phyloP scores from a whole-genome alignment of 2,888 invertebrate genomes.

The Gymnoscelis rufifasciata region DNA sequence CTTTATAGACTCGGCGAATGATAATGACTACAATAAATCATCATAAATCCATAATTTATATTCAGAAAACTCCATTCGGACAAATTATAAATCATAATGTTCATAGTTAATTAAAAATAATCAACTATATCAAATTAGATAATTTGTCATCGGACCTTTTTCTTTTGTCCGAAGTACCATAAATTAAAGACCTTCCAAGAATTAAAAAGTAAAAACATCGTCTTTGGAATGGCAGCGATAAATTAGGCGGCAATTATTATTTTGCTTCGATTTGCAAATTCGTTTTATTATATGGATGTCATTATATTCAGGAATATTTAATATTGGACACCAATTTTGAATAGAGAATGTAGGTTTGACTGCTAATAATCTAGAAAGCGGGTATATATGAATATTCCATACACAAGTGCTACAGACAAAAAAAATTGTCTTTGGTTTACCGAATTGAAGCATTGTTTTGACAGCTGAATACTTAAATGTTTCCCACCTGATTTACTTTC shows the following conservation, averaged over 20 bases:
- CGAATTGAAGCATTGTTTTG: no score
- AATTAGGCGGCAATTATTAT: constrained; percentile 43
- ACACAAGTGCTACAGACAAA: no score
- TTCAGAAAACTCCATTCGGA: not conserved
- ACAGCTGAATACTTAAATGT: no score
- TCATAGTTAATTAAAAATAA: constrained; percentile 62
- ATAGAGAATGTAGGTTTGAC: no score
- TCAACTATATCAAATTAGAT: constrained; percentile 61
- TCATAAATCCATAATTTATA: not conserved
- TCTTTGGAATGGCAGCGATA: constrained; percentile 39
- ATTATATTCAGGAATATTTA: no score
- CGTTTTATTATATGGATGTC: constrained; percentile 30
- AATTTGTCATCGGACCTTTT: constrained; percentile 65
- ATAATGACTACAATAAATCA: not conserved
- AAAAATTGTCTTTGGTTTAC: no score
- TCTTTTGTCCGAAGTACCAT: constrained; percentile 47
- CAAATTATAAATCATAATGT: constrained; percentile 34
- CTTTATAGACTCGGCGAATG: not conserved
- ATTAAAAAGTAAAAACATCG: constrained; percentile 34
- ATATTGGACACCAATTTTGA: no score
- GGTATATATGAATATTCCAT: no score
- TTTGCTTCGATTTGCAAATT: constrained; percentile 28
- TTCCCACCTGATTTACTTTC: no score
- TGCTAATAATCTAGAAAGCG: no score
- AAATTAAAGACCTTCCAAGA: constrained; percentile 69